Evolutionary conservation across 1,140 invertebrate species (phyloP).

Genomic region (Drosophila miranda): DNA sequence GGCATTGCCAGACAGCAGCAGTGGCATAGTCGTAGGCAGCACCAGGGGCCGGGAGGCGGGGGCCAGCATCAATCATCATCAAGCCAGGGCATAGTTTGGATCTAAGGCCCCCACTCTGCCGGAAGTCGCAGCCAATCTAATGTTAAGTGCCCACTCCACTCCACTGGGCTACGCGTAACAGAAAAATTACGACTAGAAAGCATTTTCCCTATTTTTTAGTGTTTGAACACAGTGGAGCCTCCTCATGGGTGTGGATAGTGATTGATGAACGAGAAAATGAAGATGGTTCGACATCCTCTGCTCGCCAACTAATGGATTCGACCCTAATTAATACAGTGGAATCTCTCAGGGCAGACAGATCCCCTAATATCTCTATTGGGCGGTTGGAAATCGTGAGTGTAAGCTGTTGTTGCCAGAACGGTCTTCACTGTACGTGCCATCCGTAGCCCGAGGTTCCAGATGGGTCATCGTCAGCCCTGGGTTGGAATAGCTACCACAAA

Average conservation of each 20-base stretch:
- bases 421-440: no score
- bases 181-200: slow-evolving; percentile 66
- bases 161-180: slow-evolving; percentile 30
- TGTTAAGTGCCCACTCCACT: slow-evolving; percentile 78
- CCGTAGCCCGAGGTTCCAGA: no score
- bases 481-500: no score
- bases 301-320: slow-evolving; percentile 10
- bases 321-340: slow-evolving; percentile 4
- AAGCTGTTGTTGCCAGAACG: no score
- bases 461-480: no score
- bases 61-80: slow-evolving; percentile 56
- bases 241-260: slow-evolving; percentile 23
- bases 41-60: background rate
- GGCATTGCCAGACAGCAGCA: no score
- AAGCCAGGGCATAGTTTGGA: slow-evolving; percentile 46
- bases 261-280: slow-evolving; percentile 28
- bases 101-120: slow-evolving; percentile 50
- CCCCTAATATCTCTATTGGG: no score
- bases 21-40: no score
- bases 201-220: slow-evolving; percentile 66
- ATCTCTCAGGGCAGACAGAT: background rate
- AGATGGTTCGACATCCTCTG: slow-evolving; percentile 30
- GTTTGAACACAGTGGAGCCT: slow-evolving; percentile 23
- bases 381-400: no score
- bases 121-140: slow-evolving; percentile 78